These are phyloP conservation scores for Gavialis gangeticus DNA, from an alignment of 2,113 vertebrate genomes.

Conservation along the genomic window DNA sequence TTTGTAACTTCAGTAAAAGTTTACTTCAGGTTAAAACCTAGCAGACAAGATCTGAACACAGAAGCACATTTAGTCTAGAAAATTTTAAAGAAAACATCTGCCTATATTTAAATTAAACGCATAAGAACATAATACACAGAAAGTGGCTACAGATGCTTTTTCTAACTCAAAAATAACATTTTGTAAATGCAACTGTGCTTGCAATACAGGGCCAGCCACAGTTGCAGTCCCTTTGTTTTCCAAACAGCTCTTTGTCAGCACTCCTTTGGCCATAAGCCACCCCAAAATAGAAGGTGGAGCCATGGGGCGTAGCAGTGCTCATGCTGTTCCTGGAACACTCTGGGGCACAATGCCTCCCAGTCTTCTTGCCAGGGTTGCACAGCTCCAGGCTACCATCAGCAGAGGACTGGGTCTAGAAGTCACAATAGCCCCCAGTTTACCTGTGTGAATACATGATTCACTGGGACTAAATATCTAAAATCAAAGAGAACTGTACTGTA, in stretches of 20 bases:
- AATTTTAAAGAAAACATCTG: not conserved
- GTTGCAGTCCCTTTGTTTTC: constrained; percentile 21
- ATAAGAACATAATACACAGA: constrained; percentile 4
- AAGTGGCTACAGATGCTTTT: not conserved
- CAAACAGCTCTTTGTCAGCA: constrained; percentile 7
- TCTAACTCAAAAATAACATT: not conserved
- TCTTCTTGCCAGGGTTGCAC: not conserved
- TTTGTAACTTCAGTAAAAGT: constrained; percentile 24
- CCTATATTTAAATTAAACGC: not conserved
- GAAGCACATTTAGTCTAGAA: not conserved
- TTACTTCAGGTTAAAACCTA: constrained; percentile 34
- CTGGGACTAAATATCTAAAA: not conserved
- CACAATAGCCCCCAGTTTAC: not conserved
- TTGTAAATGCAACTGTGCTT: not conserved
- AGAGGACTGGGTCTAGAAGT: not conserved
- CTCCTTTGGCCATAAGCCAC: constrained; percentile 28
- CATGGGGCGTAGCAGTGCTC: constrained; percentile 40
- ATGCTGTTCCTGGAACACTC: constrained; percentile 2
- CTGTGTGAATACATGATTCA: constrained; percentile 8
- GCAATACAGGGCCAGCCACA: not conserved
- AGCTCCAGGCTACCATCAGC: constrained; percentile 68
- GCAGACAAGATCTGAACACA: not conserved
- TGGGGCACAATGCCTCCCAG: not conserved
- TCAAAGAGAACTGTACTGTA: not conserved
- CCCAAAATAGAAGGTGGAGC: constrained; percentile 36